phyloP scores from a whole-genome alignment of 2,113 vertebrate species.

The Craseonycteris thonglongyai region DNA sequence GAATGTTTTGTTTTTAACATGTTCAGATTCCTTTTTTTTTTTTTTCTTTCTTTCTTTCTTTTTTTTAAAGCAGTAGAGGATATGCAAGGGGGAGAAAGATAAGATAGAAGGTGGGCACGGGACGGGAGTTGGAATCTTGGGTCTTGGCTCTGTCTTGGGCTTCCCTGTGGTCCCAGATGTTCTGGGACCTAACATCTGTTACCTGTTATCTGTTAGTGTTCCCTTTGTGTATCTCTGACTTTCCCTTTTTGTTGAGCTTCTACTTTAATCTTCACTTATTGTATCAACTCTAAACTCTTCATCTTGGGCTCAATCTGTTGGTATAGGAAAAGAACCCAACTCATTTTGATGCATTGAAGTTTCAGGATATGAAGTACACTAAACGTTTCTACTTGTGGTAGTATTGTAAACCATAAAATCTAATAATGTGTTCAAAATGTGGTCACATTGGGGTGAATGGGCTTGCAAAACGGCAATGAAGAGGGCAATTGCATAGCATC shows the following conservation, averaged over 20 bases:
- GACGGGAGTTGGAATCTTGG: background rate
- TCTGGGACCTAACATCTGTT: background rate
- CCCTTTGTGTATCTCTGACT: background rate
- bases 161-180: background rate
- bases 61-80: constrained; percentile 30
- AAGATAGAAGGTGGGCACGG: background rate
- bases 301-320: background rate
- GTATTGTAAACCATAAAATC: constrained; percentile 5
- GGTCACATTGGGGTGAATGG: background rate
- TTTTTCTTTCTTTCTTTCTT: background rate
- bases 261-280: background rate
- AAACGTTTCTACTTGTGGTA: background rate
- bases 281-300: background rate
- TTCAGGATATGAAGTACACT: background rate
- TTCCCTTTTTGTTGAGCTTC: background rate
- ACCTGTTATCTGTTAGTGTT: background rate
- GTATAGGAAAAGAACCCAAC: background rate
- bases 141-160: background rate
- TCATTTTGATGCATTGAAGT: background rate
- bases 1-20: constrained; percentile 39
- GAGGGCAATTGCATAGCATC: background rate
- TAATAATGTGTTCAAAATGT: constrained; percentile 22
- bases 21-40: constrained; percentile 9
- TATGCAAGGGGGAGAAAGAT: constrained; percentile 31
- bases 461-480: constrained; percentile 38